These are phyloP conservation scores for Leguminivora glycinivorella DNA, from an alignment of 1,140 invertebrate species.

Conservation along the genomic window DNA sequence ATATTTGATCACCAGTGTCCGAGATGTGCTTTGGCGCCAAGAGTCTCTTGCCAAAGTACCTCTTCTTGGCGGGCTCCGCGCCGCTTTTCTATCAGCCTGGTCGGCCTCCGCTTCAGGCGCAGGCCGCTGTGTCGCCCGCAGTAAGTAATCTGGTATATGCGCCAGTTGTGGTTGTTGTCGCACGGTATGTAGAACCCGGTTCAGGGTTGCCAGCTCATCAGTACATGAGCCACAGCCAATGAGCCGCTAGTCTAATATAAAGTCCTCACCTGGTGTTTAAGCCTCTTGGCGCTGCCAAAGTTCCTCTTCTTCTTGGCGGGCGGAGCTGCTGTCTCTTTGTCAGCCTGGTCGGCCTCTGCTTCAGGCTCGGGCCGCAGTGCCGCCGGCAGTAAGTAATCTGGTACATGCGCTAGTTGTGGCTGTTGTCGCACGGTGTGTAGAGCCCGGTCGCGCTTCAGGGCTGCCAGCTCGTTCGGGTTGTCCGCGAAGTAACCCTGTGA, in stretches of 20 bases:
- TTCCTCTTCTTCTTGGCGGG: constrained; percentile 58
- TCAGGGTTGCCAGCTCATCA: constrained; percentile 91
- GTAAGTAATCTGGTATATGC: constrained; percentile 96
- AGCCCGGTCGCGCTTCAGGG: constrained; percentile 95
- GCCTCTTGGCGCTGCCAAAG: constrained; percentile 63
- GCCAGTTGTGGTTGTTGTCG: constrained; percentile 91
- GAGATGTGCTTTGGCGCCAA: too few species aligned
- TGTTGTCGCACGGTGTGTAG: constrained; percentile 92
- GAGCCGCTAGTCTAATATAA: too few species aligned
- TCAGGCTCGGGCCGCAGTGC: constrained; percentile 80
- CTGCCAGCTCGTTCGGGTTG: constrained; percentile 93
- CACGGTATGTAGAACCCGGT: constrained; percentile 94
- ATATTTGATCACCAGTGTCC: too few species aligned
- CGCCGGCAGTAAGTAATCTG: constrained; percentile 94
- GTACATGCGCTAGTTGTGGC: constrained; percentile 93
- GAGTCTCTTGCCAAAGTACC: constrained; percentile 61
- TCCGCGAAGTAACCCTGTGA: constrained; percentile 93
- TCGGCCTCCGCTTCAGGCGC: constrained; percentile 44
- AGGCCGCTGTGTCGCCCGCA: constrained; percentile 85
- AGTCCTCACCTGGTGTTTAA: constrained; percentile 69
- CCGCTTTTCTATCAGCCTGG: constrained; percentile 6
- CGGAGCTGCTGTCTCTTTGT: neutral
- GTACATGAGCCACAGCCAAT: too few species aligned
- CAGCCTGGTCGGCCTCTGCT: constrained; percentile 31
- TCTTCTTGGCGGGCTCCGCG: constrained; percentile 49